Evolutionary conservation across 2,113 vertebrate genomes (phyloP).

Genomic region (Struthidea cinerea): DNA sequence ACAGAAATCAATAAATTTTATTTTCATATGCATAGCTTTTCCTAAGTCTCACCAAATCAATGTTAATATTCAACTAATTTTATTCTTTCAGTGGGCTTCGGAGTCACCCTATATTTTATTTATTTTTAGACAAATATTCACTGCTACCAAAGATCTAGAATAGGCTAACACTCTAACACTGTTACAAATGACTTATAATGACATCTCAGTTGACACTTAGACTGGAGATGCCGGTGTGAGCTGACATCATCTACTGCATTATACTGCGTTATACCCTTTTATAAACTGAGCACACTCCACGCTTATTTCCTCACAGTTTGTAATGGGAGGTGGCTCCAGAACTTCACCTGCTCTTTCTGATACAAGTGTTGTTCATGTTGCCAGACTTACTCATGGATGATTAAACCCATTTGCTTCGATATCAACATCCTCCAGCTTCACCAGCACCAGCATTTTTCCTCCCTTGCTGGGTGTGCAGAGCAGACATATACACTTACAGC

Average conservation of each 20-base stretch:
- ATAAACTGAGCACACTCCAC: neutral
- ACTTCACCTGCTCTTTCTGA: neutral
- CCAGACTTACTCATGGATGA: neutral
- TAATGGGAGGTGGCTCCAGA: neutral
- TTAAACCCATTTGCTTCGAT: neutral
- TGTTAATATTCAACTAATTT: neutral
- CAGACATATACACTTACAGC: neutral
- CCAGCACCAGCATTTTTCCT: neutral
- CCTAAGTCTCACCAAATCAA: neutral
- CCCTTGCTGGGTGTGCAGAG: neutral
- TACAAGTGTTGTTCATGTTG: neutral
- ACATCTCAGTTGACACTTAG: neutral
- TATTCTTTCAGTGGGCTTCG: neutral
- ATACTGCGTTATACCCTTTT: neutral
- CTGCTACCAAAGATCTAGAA: neutral
- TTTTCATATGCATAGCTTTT: neutral
- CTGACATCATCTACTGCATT: neutral
- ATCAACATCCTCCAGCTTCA: neutral
- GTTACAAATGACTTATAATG: fast-evolving
- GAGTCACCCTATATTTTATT: neutral
- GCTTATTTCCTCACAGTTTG: neutral
- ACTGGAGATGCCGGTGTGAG: neutral
- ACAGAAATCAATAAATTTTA: neutral
- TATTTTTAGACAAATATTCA: neutral
- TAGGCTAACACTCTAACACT: neutral